Evolutionary conservation across 2,888 invertebrate species (phyloP), one percentile per base, ranked within the genome.

Genomic region (Sinodicranocentrus sp.): DNA sequence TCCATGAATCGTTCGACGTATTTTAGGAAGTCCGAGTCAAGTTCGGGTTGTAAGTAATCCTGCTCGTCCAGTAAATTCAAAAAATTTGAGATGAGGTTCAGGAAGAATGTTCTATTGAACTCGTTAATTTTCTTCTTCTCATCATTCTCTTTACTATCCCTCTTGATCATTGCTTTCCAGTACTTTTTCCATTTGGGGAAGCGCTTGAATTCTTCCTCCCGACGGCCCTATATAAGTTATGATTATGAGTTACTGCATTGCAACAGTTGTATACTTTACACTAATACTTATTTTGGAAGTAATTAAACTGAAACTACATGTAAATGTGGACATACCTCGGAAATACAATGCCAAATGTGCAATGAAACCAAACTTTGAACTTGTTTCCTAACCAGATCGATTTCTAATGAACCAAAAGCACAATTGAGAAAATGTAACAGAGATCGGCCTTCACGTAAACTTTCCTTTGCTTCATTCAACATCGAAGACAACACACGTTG

Each of bases 381-480:
- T 91, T 98, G 97, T 89, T 97, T 96, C 52, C 99, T 92, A 79
- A 99, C 97, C 57, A 99, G 91, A 89, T 95, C 95, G 73, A 98
- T 95, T 92, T 99, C 99, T 95, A 99, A 95, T 89, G 98, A 98
- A 89, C 98, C 98, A 90, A 99, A 98, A 90, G 98, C 97, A 90
- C 98, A 97, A 91, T 97, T 98, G 1, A 99, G 92, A 90, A 99
- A 98, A 48, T 98, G 93, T 15, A 99, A 92, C 15, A 89, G 76
- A 2, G 87, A 76, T 44, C 84, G 82, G 19, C 84, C 84, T 72
- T 89, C 89, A 17, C 65, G 72, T 65, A 99, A 91, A 0, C 95
- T 94, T 0, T 96, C 97, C 91, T 97, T 96, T 90, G 99, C 98
- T 8, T 94, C 93, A 33, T 93, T 92, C 3, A 98, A 91, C 88